Percentiles rank a stretch among this genome's conserved stretches.
Conservation (phyloP, 2,797 vertebrate genomes). For the Ptychobarbus kaznakovi region DNA sequence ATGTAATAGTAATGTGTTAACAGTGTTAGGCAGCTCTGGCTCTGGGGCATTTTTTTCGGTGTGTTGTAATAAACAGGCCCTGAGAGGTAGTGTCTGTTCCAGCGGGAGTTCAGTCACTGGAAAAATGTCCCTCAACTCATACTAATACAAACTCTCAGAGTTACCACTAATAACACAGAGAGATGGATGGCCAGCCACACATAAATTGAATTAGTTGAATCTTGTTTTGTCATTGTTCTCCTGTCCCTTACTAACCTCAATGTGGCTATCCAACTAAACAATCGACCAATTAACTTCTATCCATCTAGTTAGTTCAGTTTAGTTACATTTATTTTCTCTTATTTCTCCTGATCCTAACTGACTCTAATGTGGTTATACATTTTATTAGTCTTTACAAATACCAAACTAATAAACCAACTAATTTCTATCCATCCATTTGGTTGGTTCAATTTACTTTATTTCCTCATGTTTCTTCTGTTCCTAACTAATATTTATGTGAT, state of each 20-base stretch:
- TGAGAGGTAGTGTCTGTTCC: conserved; percentile 19
- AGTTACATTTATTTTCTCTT: background rate
- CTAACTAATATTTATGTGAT: background rate
- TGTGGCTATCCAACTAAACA: background rate
- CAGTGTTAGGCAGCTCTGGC: conserved; percentile 18
- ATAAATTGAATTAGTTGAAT: background rate
- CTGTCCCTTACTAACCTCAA: background rate
- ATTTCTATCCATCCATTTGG: background rate
- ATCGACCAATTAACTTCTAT: background rate
- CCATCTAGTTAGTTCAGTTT: background rate
- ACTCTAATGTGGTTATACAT: background rate
- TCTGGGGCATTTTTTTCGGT: conserved; percentile 31
- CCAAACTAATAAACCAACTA: background rate
- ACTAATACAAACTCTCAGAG: background rate
- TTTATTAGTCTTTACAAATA: background rate
- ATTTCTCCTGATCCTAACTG: background rate
- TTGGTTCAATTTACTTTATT: background rate
- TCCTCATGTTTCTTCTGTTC: background rate
- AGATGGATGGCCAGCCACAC: background rate
- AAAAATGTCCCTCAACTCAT: conserved; percentile 11
- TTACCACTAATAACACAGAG: background rate
- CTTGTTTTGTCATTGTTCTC: background rate
- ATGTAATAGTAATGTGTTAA: conserved; percentile 38
- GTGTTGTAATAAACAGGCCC: conserved; percentile 23
- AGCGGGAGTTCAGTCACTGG: conserved; percentile 29